phyloP scores from a whole-genome alignment of 2,888 invertebrate genomes.

The Amphimallon solstitiale region DNA sequence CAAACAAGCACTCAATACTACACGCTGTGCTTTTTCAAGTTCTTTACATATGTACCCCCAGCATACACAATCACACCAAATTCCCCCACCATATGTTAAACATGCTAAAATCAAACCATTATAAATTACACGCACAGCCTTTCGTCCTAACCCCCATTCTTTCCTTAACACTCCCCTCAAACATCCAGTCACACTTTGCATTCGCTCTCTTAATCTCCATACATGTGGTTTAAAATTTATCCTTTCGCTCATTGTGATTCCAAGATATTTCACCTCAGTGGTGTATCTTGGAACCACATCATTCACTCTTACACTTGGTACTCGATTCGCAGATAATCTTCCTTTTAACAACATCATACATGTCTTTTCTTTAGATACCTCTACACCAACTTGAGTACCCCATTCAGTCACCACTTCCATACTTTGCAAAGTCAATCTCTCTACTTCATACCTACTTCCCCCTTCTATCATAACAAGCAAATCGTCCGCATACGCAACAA shows the following conservation, averaged over 20 bases:
- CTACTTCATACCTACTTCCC: background rate
- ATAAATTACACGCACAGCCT: too few species aligned
- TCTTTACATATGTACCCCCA: too few species aligned
- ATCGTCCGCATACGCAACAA: background rate
- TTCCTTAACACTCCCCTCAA: too few species aligned
- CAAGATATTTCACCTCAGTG: background rate
- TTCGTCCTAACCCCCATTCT: too few species aligned
- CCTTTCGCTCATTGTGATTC: background rate
- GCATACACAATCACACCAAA: too few species aligned
- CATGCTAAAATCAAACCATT: too few species aligned
- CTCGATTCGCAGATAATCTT: background rate
- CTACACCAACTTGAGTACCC: background rate
- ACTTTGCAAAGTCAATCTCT: background rate
- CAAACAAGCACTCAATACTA: too few species aligned
- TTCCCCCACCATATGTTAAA: too few species aligned
- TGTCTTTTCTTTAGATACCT: background rate
- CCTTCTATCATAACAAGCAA: background rate
- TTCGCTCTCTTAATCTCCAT: too few species aligned
- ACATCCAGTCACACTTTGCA: too few species aligned
- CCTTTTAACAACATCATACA: slow-evolving; percentile 6
- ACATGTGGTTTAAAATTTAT: background rate
- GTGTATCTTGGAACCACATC: background rate
- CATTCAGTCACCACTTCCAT: background rate
- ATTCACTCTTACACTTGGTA: background rate
- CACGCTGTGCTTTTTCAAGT: too few species aligned